phyloP scores from a whole-genome alignment of 2,888 invertebrate species.

The Mactromeris polynyma region DNA sequence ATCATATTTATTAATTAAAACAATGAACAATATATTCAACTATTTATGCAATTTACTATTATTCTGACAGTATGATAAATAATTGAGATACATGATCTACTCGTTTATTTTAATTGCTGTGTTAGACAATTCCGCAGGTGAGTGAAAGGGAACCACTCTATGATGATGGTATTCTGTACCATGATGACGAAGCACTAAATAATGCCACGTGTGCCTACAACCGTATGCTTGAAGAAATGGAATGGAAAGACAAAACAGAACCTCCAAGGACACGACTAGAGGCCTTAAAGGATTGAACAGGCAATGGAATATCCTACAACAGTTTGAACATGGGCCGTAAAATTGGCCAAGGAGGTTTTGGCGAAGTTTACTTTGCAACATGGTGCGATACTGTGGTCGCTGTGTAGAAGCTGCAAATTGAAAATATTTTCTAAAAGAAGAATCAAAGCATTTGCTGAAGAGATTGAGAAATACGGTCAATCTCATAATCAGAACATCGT shows the following conservation, averaged over 20 bases:
- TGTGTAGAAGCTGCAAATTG: too few relatives aligned
- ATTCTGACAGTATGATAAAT: too few relatives aligned
- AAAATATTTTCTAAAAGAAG: too few relatives aligned
- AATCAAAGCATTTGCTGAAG: too few relatives aligned
- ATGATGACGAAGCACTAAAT: background rate
- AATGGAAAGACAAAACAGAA: too few relatives aligned
- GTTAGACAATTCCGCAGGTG: background rate
- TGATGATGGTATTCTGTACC: background rate
- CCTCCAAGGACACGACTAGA: slow-evolving; percentile 9
- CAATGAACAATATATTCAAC: too few relatives aligned
- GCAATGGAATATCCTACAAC: background rate
- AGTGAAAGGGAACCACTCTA: background rate
- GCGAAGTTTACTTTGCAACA: too few relatives aligned
- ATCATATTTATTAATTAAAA: too few relatives aligned
- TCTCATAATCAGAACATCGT: too few relatives aligned
- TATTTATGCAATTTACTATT: too few relatives aligned
- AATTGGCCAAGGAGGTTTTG: slow-evolving; percentile 66
- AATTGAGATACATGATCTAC: background rate
- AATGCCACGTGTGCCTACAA: background rate
- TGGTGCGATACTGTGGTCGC: too few relatives aligned
- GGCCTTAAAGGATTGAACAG: slow-evolving; percentile 27
- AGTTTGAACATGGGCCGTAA: slow-evolving; percentile 36
- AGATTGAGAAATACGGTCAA: too few relatives aligned
- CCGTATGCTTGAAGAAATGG: background rate
- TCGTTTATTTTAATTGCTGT: background rate